Evolutionary conservation across 1,140 invertebrate genomes (phyloP).

Genomic region (Lepidurus packardi): DNA sequence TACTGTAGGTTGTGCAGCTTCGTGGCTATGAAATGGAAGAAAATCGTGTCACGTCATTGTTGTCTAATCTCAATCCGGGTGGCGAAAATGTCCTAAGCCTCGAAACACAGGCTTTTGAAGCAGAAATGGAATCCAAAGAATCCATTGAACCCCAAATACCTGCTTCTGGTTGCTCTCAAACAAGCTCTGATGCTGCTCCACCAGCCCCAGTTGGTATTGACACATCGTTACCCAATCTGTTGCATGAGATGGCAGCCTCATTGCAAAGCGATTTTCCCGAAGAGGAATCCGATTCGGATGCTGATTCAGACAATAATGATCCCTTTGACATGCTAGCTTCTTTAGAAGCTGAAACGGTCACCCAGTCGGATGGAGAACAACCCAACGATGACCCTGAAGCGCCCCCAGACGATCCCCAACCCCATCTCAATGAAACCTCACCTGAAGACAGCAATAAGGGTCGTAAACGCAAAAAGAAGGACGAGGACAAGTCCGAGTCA

Average conservation of each 20-base stretch:
- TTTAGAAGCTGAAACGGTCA: background rate
- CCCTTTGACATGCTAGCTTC: background rate
- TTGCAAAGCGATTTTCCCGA: constrained; percentile 18
- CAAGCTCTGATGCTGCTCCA: background rate
- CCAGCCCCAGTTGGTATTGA: background rate
- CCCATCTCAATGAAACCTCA: background rate
- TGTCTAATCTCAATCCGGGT: background rate
- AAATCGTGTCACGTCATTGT: background rate
- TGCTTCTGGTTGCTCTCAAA: background rate
- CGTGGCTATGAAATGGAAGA: constrained; percentile 2
- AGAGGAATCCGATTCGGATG: background rate
- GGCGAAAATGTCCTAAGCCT: background rate
- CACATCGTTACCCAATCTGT: constrained; percentile 1
- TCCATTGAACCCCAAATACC: background rate
- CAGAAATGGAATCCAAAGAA: background rate
- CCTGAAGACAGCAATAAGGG: constrained; percentile 31
- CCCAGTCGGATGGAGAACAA: background rate
- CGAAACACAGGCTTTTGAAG: background rate
- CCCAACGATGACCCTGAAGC: background rate
- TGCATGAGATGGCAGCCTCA: constrained; percentile 2
- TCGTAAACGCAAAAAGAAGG: constrained; percentile 38
- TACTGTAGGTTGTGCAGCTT: background rate
- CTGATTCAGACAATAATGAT: background rate
- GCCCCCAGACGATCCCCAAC: background rate
- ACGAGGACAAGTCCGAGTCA: constrained; percentile 36